Conservation (phyloP, 2,888 invertebrate species). For the Eupithecia pulchellata region DNA sequence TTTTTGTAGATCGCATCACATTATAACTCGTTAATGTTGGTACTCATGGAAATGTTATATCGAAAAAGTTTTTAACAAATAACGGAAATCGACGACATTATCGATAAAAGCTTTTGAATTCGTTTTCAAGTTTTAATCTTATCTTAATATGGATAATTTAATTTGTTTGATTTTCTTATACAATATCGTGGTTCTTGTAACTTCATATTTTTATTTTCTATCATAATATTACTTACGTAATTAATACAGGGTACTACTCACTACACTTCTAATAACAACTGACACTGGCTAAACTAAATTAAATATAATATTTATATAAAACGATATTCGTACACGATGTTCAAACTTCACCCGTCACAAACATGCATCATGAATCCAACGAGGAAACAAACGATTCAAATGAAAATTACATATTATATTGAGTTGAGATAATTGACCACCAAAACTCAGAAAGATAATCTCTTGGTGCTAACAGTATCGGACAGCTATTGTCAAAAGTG, state of each 20-base stretch:
- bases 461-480: slow-evolving; percentile 9
- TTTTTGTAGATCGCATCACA: slow-evolving; percentile 8
- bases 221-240: too few relatives aligned
- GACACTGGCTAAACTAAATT: too few relatives aligned
- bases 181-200: neutral
- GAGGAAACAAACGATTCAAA: neutral
- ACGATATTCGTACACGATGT: neutral
- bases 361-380: slow-evolving; percentile 1
- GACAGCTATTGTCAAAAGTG: slow-evolving; percentile 29
- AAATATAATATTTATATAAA: too few relatives aligned
- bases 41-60: neutral
- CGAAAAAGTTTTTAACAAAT: neutral
- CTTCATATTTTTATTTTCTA: too few relatives aligned
- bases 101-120: neutral
- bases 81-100: neutral
- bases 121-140: neutral
- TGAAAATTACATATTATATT: neutral
- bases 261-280: too few relatives aligned
- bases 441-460: slow-evolving; percentile 20
- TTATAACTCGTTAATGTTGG: neutral
- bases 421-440: neutral
- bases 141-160: too few relatives aligned
- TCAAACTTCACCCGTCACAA: neutral
- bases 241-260: too few relatives aligned
- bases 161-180: neutral